Base-by-base conservation (phyloP, 2,888 invertebrate species). In the Criorhina ranunculi region DNA sequence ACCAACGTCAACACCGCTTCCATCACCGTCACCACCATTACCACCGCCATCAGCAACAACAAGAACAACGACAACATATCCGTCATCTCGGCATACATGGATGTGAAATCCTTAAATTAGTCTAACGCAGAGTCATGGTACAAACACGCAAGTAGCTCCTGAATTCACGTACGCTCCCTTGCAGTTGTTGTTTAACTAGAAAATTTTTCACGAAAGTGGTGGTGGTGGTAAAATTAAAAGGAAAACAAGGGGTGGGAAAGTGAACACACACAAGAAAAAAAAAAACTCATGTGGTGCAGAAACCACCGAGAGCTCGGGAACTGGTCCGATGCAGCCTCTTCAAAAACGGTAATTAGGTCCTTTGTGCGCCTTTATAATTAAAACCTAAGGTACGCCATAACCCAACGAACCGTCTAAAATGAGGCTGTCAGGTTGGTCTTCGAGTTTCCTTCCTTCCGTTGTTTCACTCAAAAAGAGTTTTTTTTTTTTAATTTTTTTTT, bases 341-440 rank as follows among this genome's bases (percentile, higher is more conserved):
- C 69, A 76, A 80, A 85, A 80, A 80, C 80, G 80, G 85, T 85
- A 85, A 85, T 85, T 85, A 85, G 85, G 80, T 85, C 85, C 85
- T 85, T 85, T 85, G 85, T 85, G 59, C 80, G 85, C 85, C 85
- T 85, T 85, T 85, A 85, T 85, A 85, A 85, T 85, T 85, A 85
- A 85, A 85, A 85, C 80, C 85, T 76, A 60, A 85, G 85, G 80
- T 85, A 72, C 66, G 49, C 85, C 76, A 70, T 76, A 85, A 49
- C 70, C 80, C 85, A 85, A 70, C 85, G 85, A 85, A 85, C 85
- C 85, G 59, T 85, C 75, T 85, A 66, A 75, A 85, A 85, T 85
- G 85, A 80, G 85, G 75, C 85, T 85, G 85, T 85, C 85, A 85
- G n/a, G 80, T 75, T 80, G 80, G 75, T 85, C 75, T 83, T 60